Evolutionary conservation across 2,797 vertebrate genomes (phyloP), one percentile per base, ranked within the genome.

Genomic region (Esox lucius): DNA sequence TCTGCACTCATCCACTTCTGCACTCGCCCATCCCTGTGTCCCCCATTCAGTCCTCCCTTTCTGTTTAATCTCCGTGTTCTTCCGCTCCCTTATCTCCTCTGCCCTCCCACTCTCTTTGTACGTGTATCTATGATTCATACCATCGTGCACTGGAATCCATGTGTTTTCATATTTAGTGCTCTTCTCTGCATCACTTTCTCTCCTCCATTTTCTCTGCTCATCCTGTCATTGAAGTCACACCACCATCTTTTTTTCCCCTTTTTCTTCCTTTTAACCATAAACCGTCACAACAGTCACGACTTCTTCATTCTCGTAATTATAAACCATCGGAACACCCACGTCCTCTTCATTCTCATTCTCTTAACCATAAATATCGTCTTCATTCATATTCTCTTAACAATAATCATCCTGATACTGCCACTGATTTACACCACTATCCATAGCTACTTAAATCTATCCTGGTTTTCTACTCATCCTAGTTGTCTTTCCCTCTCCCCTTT

Each of bases 111-210:
- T 74, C 64, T 35, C 28, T 76, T 73, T 72, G 66, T 17, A 9
- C 73, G 75, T 62, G 67, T 62, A 69, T 78, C 75, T 83, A 77
- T 89, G 87, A 91, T 83, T 90, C 85, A 88, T 85, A 80, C 48
- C 31, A 51, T 59, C 76, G 72, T 72, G 75, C 89, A 84, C 77
- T 86, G 81, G 62, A 84, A 83, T 87, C 82, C 19, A 42, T 73
- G 61, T 5, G 4, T 78, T 73, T 85, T 84, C 81, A 81, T 83
- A 89, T 89, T 85, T 86, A 87, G 84, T 48, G 49, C 51, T 75
- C 56, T 82, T 87, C 62, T 22, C 33, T 46, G 19, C 19, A 31
- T 19, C 33, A 16, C 22, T 70, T 15, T 1, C 69, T n/a, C 24
- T 24, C 49, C 68, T 74, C 72, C 42, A 42, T 73, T 75, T 76